Evolutionary conservation across 2,113 vertebrate genomes (phyloP).

Genomic region (Zosterops borbonicus): DNA sequence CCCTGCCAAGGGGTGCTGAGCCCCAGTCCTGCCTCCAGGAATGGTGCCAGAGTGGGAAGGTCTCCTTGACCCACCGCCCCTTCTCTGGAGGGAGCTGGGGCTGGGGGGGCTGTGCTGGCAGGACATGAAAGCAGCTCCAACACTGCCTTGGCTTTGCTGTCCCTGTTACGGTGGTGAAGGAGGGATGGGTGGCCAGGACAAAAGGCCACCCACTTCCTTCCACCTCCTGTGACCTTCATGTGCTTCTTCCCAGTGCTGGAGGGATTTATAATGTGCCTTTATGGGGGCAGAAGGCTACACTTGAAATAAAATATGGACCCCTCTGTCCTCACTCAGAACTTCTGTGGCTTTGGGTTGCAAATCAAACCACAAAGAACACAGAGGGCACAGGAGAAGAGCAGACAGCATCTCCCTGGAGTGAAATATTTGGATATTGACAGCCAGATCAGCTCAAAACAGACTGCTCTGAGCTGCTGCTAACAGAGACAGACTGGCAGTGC

Average conservation of each 20-base stretch:
- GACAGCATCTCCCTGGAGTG: not conserved
- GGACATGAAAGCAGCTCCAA: not conserved
- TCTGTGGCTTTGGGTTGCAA: not conserved
- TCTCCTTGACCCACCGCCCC: not conserved
- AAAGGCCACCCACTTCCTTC: not conserved
- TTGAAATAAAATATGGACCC: not conserved
- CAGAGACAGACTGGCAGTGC: not conserved
- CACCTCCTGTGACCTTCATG: not conserved
- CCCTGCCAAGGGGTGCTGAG: conserved; percentile 2
- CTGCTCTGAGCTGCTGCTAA: not conserved
- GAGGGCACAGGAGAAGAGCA: not conserved
- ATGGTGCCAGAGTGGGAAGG: not conserved
- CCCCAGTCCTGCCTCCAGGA: not conserved
- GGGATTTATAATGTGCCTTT: not conserved
- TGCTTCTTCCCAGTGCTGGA: not conserved
- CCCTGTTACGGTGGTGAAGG: not conserved
- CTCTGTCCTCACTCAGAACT: not conserved
- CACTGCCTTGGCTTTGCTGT: not conserved
- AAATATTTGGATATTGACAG: not conserved
- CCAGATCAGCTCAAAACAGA: not conserved
- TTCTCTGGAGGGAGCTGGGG: not conserved
- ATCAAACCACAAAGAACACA: not conserved
- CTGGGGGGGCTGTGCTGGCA: not conserved
- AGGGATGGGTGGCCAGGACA: not conserved
- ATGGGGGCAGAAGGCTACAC: not conserved